Evolutionary conservation across 2,113 vertebrate genomes (phyloP), one percentile per base, ranked within the genome.

Genomic region (Hypocryptadius cinnamomeus): DNA sequence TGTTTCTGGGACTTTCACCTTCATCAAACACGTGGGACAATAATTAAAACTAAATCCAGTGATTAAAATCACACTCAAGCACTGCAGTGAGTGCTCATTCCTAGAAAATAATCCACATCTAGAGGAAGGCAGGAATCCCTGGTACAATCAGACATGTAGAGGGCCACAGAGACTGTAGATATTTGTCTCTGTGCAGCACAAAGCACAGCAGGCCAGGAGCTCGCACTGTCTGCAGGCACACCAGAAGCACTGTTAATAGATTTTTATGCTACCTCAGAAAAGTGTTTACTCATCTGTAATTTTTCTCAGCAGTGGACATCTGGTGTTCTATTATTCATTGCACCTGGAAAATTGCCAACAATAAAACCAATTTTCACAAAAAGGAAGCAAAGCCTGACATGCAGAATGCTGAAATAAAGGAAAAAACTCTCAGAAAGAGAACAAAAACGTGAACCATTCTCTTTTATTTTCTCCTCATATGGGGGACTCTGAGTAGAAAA

Each of bases 241-340:
- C n/a, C 57, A 87, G 30, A 47, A 83, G 35, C 64, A 87, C 35
- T 0, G 0, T 20, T 51, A 86, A 80, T 21, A 90, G 73, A 69
- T 76, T 94, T 94, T 91, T 80, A 68, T 74, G 82, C 79, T 92
- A 94, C 91, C 87, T 89, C 61, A 72, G 68, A 10, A 74, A 68
- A 96, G 79, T 66, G 79, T 95, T 94, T 94, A 91, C 82, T 91
- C 85, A 90, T 95, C 87, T 92, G 90, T 66, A 86, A 74, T 94
- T 93, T 78, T 80, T 85, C 76, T 94, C 77, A 4, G 76, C 65
- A 84, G 85, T 71, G 87, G 93, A 94, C 94, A 96, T 89, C 89
- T 96, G 94, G 79, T 93, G 68, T 60, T 96, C 87, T 91, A 87
- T 93, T 93, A 93, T 94, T 92, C 92, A 91, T 44, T 74, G 79